Percentiles rank a stretch among this genome's conserved stretches.
Conservation (phyloP, 2,797 vertebrate species). For the Melanotaenia pygmaea region DNA sequence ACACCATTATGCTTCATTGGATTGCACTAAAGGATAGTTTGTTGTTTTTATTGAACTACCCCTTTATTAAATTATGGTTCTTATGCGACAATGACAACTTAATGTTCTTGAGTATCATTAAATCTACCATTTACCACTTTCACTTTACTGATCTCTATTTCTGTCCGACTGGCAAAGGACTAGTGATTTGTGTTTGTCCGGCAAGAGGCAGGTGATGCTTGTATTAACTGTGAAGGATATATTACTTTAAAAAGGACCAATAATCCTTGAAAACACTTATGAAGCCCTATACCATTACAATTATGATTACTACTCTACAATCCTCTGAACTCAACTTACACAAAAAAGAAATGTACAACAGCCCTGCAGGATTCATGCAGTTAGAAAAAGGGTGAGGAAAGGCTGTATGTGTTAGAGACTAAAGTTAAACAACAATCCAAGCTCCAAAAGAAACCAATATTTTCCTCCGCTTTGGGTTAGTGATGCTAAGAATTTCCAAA, state of each 20-base stretch:
- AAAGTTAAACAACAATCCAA: constrained; percentile 22
- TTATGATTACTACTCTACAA: neutral
- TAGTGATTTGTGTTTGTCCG: neutral
- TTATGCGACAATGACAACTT: neutral
- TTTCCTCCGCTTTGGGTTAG: neutral
- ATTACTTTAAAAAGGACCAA: neutral
- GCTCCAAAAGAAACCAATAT: constrained; percentile 5
- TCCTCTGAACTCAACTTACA: neutral
- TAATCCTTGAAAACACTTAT: neutral
- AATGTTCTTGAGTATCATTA: too few relatives aligned
- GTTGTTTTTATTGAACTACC: neutral
- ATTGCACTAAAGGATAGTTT: neutral
- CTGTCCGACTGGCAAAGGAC: neutral
- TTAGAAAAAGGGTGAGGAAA: constrained; percentile 13
- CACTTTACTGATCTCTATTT: too few relatives aligned
- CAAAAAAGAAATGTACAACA: neutral
- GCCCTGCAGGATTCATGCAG: neutral
- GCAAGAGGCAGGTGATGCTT: neutral
- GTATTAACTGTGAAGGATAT: neutral
- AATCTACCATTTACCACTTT: too few relatives aligned
- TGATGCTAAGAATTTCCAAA: neutral
- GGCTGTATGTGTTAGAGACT: neutral
- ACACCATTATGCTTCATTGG: neutral
- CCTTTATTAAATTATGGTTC: neutral
- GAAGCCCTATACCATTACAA: neutral